A percentile compares a stretch with the other conserved stretches of the same genome.
Conservation (phyloP, 2,113 vertebrate genomes). For the Grammomys surdaster region DNA sequence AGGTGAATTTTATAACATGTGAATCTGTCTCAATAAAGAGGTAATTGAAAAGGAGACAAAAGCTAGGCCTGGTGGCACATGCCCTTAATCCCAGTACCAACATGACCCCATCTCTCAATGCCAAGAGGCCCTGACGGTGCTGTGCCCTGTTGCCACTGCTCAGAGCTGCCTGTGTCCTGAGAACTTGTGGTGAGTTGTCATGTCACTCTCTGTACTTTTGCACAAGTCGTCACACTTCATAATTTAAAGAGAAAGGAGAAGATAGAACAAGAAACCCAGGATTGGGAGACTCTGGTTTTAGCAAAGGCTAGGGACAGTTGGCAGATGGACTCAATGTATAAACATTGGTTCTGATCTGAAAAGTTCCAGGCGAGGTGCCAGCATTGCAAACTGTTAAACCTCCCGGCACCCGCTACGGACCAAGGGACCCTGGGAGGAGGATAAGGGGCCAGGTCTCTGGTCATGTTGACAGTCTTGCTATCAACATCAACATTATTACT, state of each 20-base stretch:
- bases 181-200: background rate
- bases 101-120: background rate
- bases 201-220: background rate
- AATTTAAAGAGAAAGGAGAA: conserved; percentile 39
- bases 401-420: background rate
- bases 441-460: background rate
- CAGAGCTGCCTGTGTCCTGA: background rate
- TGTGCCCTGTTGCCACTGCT: background rate
- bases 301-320: background rate
- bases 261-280: conserved; percentile 7
- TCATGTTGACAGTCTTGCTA: background rate
- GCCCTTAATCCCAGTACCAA: background rate
- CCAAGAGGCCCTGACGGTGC: background rate
- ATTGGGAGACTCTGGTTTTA: background rate
- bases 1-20: background rate
- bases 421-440: background rate
- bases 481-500: background rate
- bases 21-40: background rate
- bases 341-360: conserved; percentile 40
- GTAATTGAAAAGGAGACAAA: background rate
- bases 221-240: background rate
- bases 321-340: background rate
- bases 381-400: background rate
- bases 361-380: conserved; percentile 18
- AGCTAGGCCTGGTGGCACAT: background rate